Base-by-base conservation (phyloP, 2,888 invertebrate species). In the Sesia apiformis region DNA sequence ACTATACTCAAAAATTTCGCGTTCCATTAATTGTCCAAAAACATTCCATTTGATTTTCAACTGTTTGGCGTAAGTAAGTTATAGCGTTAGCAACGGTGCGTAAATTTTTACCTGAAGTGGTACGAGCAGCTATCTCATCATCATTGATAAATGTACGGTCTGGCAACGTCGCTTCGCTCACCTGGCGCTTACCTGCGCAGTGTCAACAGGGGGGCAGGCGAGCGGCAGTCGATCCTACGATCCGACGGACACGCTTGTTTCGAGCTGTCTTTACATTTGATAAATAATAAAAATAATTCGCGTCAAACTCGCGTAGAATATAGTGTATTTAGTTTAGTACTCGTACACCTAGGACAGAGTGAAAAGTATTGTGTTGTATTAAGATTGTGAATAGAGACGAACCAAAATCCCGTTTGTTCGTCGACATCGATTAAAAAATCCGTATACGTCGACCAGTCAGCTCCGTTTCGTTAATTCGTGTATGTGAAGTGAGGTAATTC, bases 131-230 rank as follows among this genome's bases (percentile, higher is more conserved):
- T 85, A 84, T 85, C 86, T 82, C 84, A 81, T 86, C 81, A 83
- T 82, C 84, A 84, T 81, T 88, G 87, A 86, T 89, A 87, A 80
- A 23, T 84, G 79, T 71, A 69, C 84, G 85, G 85, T 85, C 77
- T 85, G 89, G 88, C 88, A 89, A 89, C 88, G 85, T 79, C 86
- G 88, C 88, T 59, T 76, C 76, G 76, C 83, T 84, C 84, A 85
- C 86, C 86, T 87, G 86, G 86, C 84, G 55, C 53, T 57, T 58
- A 78, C 77, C 67, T 86, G 85, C 87, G 86, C 87, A 87, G 85
- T 86, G 86, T 85, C 71, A 85, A 86, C 81, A 79, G 84, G 84
- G 84, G 86, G 84, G 84, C 80, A 72, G 74, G 79, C 78, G 65
- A 69, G 65, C 71, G 68, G 68, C 81, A 86, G 86, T 87, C 84